Evolutionary conservation across 2,888 invertebrate genomes (phyloP), one percentile per base, ranked within the genome.

Genomic region (Lycia hirtaria): DNA sequence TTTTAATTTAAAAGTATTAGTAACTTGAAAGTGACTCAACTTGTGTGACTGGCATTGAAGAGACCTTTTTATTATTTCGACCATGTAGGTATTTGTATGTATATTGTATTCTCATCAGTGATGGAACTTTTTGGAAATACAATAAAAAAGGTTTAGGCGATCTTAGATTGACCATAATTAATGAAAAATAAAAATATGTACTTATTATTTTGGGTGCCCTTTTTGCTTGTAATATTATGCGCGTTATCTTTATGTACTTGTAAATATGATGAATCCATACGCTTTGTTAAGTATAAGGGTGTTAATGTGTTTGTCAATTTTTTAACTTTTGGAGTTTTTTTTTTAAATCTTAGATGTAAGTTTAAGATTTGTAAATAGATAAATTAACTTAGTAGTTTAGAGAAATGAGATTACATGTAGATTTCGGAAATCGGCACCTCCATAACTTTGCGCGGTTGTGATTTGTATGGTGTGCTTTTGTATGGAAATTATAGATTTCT

Each of bases 191-290:
- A 75, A 75, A 75, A 78, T n/a, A n/a, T 78, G 87, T 90, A 89
- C 88, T 89, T 90, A 88, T 84, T 75, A 76, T 82, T n/a, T 85
- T 85, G 71, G 82, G 85, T 85, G 84, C 85, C 86, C 86, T 82
- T 66, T 85, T 89, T 86, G 85, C 87, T 81, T 87, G 83, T 86
- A 86, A 85, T 72, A 82, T 79, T 80, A 79, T 75, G 80, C 77
- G 82, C 78, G 71, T 80, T 87, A 81, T 78, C 71, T 79, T 74
- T 78, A 77, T 75, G 76, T 85, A 85, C 77, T 73, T 90, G 88
- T 91, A 91, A 85, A 91, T 90, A 91, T 66, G 75, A 90, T 82
- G 91, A 91, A 92, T 91, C 92, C 88, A 90, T 90, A 89, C 91
- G 91, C 91, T 92, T 92, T 91, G 84, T 80, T 90, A 89, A 88